Percentiles rank a stretch among this genome's conserved stretches.
These are phyloP conservation scores for Camelus bactrianus DNA, from an alignment of 2,113 vertebrate species.

Conservation along the genomic window DNA sequence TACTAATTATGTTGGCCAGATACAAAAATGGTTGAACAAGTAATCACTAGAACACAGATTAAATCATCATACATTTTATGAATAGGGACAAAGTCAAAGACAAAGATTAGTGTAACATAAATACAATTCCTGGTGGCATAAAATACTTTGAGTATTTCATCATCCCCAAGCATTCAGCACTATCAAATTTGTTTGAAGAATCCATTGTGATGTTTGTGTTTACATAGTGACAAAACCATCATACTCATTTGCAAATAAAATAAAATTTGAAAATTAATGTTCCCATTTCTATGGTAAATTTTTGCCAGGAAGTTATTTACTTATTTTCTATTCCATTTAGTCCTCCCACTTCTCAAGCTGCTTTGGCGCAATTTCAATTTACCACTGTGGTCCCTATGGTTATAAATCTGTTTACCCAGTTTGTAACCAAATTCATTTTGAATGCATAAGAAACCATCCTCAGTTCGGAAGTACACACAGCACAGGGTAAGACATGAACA, in stretches of 20 bases:
- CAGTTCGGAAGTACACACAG: conserved; percentile 34
- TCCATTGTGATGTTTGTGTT: conserved; percentile 40
- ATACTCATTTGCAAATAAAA: conserved; percentile 70
- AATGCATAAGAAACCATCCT: conserved; percentile 3
- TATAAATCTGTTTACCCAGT: conserved; percentile 65
- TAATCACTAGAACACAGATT: neutral
- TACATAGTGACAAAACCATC: conserved; percentile 37
- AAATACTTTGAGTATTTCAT: conserved; percentile 49
- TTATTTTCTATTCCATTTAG: conserved; percentile 74
- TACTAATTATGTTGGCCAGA: conserved; percentile 21
- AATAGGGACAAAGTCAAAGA: neutral
- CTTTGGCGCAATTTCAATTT: conserved; percentile 64
- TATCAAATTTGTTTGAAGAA: conserved; percentile 55
- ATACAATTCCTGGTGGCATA: neutral
- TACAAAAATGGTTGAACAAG: conserved; percentile 41
- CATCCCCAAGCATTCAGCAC: neutral
- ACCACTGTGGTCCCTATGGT: conserved; percentile 1
- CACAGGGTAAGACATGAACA: neutral
- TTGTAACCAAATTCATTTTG: conserved; percentile 66
- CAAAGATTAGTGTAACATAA: neutral
- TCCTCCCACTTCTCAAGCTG: conserved; percentile 76
- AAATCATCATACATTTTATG: conserved; percentile 27
- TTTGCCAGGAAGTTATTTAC: conserved; percentile 68
- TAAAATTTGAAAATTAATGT: conserved; percentile 52
- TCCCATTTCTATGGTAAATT: conserved; percentile 24